Evolutionary conservation across 2,888 invertebrate species (phyloP), one percentile per base, ranked within the genome.

Genomic region (Hirtodrosophila duncani): DNA sequence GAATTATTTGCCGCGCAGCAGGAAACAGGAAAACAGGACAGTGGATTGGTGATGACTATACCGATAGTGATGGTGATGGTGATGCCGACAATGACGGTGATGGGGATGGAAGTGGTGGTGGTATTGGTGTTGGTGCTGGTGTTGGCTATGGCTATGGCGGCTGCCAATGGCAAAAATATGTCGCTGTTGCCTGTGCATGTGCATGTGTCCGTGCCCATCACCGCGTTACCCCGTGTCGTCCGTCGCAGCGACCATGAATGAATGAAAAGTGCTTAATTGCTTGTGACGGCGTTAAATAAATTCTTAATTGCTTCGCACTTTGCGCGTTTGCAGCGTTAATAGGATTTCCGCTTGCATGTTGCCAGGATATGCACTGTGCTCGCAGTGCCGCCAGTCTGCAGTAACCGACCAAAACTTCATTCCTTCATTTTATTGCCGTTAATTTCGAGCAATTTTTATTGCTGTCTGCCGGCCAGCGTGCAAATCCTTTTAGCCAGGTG

Each of bases 291-390:
- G 83, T 85, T 84, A 85, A 85, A 85, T 85, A 84, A 83, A 85
- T 85, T 85, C 85, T 85, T 85, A 85, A 85, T 85, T 84, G 84
- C 81, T 85, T 85, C 81, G 83, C 85, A 85, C 85, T 85, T 83
- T 83, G 81, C 84, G 83, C 83, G 83, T 78, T 82, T 82, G 80
- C 84, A 79, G 67, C 71, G 71, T 77, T 83, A 85, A 84, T 84
- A 83, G 84, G 81, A 84, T 84, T 84, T 83, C 64, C 69, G 62
- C 38, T 45, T 33, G 55, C 58, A 41, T 38, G 36, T 39, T 34
- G 46, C 53, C 33, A 53, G 46, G 39, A 56, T 59, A 37, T 50
- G 43, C 58, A 38, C 55, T 46, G 42, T 42, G 51, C 20, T 34
- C n/a, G 38, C 16, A 11, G 9, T 26, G 18, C 13, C 17, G 21